Conservation (phyloP, 2,888 invertebrate genomes). For the Orthosia gracilis region DNA sequence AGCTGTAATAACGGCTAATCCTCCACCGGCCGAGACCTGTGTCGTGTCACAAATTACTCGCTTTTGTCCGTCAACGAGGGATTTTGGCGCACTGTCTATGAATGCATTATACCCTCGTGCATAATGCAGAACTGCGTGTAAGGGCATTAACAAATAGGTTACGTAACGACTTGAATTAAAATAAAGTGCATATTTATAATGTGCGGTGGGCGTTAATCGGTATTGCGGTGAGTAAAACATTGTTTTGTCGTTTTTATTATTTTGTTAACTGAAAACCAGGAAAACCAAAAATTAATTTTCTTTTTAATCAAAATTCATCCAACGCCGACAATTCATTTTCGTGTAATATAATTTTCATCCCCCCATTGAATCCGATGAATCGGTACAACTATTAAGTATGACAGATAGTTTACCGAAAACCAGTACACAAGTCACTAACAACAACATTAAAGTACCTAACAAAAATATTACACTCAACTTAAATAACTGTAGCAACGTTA, state of each 20-base stretch:
- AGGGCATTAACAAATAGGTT: constrained; percentile 53
- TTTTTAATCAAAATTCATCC: too few relatives aligned
- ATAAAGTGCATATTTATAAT: constrained; percentile 30
- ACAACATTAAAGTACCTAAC: too few relatives aligned
- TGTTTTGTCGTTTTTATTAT: neutral
- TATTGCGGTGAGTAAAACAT: neutral
- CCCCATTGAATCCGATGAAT: too few relatives aligned
- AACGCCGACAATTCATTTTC: too few relatives aligned
- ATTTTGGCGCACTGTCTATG: constrained; percentile 77
- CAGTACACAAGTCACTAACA: too few relatives aligned
- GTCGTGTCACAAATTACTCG: constrained; percentile 75
- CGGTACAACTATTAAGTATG: too few relatives aligned
- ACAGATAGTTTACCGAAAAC: too few relatives aligned
- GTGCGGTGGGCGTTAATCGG: neutral
- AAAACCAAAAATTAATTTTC: too few relatives aligned
- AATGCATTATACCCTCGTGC: constrained; percentile 74
- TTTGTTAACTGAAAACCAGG: neutral
- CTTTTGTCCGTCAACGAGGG: constrained; percentile 77
- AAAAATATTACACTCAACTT: too few relatives aligned
- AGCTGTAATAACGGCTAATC: constrained; percentile 80
- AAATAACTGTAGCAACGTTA: too few relatives aligned
- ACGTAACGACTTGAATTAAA: constrained; percentile 35
- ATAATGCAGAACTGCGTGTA: constrained; percentile 69
- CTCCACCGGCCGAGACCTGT: constrained; percentile 61
- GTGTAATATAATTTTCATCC: too few relatives aligned